Conservation (phyloP, 1,140 invertebrate genomes). For the Drosophila aff. region DNA sequence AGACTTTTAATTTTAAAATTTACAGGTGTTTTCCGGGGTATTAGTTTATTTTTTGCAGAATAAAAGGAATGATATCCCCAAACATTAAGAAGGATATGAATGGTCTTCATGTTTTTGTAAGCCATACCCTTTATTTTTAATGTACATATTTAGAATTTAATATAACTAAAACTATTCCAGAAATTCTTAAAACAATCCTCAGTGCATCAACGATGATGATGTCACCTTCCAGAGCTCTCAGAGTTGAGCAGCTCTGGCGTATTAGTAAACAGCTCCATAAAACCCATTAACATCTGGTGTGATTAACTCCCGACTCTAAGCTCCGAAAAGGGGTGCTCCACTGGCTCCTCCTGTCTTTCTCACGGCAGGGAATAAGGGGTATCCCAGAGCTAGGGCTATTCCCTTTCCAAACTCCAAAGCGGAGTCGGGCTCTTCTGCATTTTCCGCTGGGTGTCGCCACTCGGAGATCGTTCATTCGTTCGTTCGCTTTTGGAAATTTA, state of each 20-base stretch:
- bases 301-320: conserved; percentile 78
- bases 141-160: no score
- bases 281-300: conserved; percentile 84
- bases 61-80: no score
- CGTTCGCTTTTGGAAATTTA: conserved; percentile 82
- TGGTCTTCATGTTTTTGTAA: no score
- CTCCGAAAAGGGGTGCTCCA: conserved; percentile 49
- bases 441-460: conserved; percentile 60
- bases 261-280: conserved; percentile 78
- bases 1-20: no score
- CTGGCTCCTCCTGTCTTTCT: conserved; percentile 61
- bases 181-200: neutral
- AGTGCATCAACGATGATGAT: conserved; percentile 62
- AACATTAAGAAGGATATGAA: no score
- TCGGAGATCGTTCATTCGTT: conserved; percentile 36
- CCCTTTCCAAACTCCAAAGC: conserved; percentile 19
- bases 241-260: conserved; percentile 9
- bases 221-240: conserved; percentile 54
- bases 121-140: no score
- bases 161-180: no score
- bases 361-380: conserved; percentile 62
- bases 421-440: conserved; percentile 15
- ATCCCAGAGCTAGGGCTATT: conserved; percentile 19
- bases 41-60: no score
- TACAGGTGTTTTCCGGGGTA: no score